Conservation (phyloP, 2,797 vertebrate genomes). For the Orientallactaga sibirica region DNA sequence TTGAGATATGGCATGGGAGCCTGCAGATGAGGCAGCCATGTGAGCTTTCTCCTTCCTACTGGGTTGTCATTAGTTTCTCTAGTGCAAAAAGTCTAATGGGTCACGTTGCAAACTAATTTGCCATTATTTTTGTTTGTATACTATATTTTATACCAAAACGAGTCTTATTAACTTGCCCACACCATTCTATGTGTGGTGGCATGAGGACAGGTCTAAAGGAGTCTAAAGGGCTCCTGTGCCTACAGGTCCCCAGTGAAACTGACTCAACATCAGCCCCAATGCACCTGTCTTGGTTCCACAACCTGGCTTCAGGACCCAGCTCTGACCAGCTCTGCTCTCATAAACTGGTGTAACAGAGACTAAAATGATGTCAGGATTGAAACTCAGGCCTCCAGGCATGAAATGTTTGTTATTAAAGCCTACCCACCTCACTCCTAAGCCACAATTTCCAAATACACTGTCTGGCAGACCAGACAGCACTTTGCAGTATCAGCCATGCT, state of each 20-base stretch:
- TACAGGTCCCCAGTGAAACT: not conserved
- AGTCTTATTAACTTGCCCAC: not conserved
- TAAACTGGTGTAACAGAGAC: not conserved
- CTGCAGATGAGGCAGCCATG: too few relatives aligned
- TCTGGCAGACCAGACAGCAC: not conserved
- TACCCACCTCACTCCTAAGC: not conserved
- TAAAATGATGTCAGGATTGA: not conserved
- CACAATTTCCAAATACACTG: not conserved
- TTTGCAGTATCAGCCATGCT: not conserved
- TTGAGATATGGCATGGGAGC: not conserved
- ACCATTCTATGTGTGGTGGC: not conserved
- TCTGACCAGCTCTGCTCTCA: not conserved
- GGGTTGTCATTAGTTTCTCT: not conserved
- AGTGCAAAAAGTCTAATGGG: not conserved
- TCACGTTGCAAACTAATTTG: not conserved
- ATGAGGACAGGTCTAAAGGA: not conserved
- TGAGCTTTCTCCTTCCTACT: not conserved
- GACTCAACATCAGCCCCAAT: accelerated
- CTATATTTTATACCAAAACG: not conserved
- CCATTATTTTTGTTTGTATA: not conserved
- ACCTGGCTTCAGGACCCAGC: not conserved
- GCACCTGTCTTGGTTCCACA: not conserved
- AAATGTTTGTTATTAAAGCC: not conserved
- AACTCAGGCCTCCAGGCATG: not conserved
- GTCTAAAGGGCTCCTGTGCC: not conserved